Base-by-base conservation (phyloP, 2,888 invertebrate genomes). In the Sturmia bella region DNA sequence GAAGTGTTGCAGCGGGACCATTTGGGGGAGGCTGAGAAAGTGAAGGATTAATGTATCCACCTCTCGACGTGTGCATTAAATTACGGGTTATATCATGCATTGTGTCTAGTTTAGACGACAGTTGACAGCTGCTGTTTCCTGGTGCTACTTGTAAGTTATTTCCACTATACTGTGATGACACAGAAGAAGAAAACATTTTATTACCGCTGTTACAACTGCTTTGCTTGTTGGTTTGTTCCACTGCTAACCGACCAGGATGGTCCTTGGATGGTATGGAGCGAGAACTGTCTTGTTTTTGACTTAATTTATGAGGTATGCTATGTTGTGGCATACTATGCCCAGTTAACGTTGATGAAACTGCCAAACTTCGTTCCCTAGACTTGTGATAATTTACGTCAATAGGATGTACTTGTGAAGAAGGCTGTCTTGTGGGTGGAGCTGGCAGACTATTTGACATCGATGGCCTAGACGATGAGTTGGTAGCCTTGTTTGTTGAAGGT, bases 361-460 rank as follows among this genome's bases (percentile, higher is more conserved):
- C 66, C 48, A 85, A 57, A 57, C 68, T 83, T 39, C 77, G 81
- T 27, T 85, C 85, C 52, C 89, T 87, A 27, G 90, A 85, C 56
- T 90, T 90, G 69, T 90, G 90, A 73, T 89, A 90, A 81, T 88
- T 89, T 56, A 88, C 86, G 61, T 87, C 87, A 37, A 84, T 70
- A 12, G 83, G 81, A 75, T 85, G 85, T 9, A 78, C 50, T 61
- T 82, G 84, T 12, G 82, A 73, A 2, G 87, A 83, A 17, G 86
- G 86, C 11, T 86, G 85, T 11, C 85, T 84, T 11, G 84, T 73
- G 54, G 84, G 80, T 21, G 64, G 59, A 78, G 64, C 78, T 9
- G 78, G 27, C 17, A 82, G n/a, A 48, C 24, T 78, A 41, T 61
- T 75, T 7, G 59, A 69, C 45, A 72, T 54, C 17, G 80, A 68